Percentiles rank a stretch among this genome's conserved stretches.
Conservation (phyloP, 2,888 invertebrate species). For the Cheilosia vulpina region DNA sequence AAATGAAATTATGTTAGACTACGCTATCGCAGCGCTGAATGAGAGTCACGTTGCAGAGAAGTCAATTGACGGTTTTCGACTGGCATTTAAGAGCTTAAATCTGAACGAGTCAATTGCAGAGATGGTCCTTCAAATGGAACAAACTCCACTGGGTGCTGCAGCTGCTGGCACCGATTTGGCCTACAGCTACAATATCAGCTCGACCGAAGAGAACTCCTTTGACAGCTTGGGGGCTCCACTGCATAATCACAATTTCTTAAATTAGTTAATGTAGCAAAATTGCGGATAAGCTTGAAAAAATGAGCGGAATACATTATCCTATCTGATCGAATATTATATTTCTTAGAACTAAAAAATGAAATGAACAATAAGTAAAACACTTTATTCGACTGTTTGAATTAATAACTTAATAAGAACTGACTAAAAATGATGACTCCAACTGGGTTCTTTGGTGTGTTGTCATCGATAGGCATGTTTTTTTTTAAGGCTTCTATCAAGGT, state of each 20-base stretch:
- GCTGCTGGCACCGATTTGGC: not conserved
- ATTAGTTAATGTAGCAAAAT: not conserved
- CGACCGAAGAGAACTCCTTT: not conserved
- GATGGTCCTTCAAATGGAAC: not conserved
- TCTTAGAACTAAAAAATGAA: too few relatives aligned
- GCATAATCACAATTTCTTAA: not conserved
- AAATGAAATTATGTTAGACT: not conserved
- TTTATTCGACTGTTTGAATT: too few relatives aligned
- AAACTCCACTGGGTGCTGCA: not conserved
- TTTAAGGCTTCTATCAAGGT: too few relatives aligned
- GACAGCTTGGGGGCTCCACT: not conserved
- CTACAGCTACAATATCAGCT: not conserved
- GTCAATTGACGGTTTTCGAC: not conserved
- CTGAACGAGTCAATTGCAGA: constrained; percentile 1
- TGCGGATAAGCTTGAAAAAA: too few relatives aligned
- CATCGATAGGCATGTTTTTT: too few relatives aligned
- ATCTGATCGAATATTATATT: too few relatives aligned
- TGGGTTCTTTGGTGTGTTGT: too few relatives aligned
- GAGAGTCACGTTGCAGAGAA: not conserved
- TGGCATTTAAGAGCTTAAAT: not conserved
- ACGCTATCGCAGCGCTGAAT: constrained; percentile 3
- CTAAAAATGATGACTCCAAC: too few relatives aligned
- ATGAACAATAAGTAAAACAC: too few relatives aligned
- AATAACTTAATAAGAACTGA: too few relatives aligned
- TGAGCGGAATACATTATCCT: too few relatives aligned